phyloP scores from a whole-genome alignment of 2,888 invertebrate genomes.

The Oasisia sp. region DNA sequence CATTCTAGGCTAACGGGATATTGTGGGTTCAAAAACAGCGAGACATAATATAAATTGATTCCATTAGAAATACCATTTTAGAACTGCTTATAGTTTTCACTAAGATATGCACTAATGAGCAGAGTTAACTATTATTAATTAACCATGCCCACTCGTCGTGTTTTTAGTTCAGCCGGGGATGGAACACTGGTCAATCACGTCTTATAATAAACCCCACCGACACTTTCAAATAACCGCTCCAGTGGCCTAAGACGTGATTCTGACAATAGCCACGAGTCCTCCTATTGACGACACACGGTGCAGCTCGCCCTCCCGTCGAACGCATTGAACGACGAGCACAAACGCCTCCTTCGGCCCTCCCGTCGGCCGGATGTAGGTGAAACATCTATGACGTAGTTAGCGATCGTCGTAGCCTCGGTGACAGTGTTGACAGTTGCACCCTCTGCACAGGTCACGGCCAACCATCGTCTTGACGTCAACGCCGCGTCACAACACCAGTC shows the following conservation, averaged over 20 bases:
- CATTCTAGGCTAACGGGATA: no score
- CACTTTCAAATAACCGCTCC: not conserved
- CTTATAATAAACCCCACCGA: not conserved
- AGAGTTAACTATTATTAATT: no score
- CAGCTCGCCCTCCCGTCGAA: not conserved
- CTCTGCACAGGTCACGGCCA: not conserved
- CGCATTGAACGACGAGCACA: not conserved
- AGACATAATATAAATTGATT: no score
- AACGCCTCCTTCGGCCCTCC: not conserved
- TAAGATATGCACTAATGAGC: no score
- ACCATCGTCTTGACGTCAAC: not conserved
- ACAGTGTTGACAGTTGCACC: not conserved
- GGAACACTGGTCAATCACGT: not conserved
- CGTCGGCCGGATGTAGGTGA: not conserved
- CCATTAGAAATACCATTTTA: no score
- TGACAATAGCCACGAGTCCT: no score
- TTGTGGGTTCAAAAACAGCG: no score
- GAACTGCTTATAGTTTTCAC: no score
- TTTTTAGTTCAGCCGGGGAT: not conserved
- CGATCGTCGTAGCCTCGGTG: not conserved
- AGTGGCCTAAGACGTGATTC: not conserved
- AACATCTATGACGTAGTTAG: not conserved
- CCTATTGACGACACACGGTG: no score
- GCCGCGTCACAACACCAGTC: not conserved
- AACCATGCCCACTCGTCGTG: not conserved